A percentile compares a stretch with the other conserved stretches of the same genome.
These are phyloP conservation scores for Pelmatolapia mariae DNA, from an alignment of 2,113 vertebrate species.

Conservation along the genomic window DNA sequence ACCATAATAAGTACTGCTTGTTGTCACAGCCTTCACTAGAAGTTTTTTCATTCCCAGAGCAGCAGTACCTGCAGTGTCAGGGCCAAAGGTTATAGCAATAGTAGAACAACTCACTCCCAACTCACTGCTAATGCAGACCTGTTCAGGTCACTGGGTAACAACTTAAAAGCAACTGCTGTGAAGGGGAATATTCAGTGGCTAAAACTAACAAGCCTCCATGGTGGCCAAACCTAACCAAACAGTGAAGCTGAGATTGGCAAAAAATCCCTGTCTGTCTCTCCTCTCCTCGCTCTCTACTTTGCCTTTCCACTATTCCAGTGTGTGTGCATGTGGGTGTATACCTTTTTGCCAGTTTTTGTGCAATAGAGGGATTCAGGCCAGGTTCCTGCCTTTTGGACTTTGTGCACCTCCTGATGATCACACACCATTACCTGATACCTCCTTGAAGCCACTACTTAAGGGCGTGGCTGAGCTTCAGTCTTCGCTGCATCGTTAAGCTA, in stretches of 20 bases:
- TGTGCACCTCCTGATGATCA: background rate
- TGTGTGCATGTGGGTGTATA: background rate
- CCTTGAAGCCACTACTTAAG: background rate
- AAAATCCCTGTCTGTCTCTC: background rate
- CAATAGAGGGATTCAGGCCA: background rate
- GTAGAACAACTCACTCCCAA: background rate
- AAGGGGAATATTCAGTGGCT: background rate
- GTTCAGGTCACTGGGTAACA: background rate
- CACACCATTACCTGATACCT: background rate
- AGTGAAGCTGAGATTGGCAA: background rate
- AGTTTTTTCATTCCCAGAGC: background rate
- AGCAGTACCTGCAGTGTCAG: background rate
- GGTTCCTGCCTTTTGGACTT: background rate
- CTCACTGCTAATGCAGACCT: background rate
- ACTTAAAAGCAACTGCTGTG: background rate
- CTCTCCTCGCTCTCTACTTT: background rate
- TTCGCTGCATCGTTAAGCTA: background rate
- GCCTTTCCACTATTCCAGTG: background rate
- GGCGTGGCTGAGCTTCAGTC: background rate
- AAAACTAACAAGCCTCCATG: background rate
- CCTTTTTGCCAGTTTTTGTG: background rate
- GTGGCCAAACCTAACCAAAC: background rate
- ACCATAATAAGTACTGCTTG: background rate
- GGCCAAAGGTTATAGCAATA: background rate
- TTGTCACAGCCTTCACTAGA: rapidly evolving